phyloP scores from a whole-genome alignment of 2,113 vertebrate species.

The Pelmatolapia mariae region DNA sequence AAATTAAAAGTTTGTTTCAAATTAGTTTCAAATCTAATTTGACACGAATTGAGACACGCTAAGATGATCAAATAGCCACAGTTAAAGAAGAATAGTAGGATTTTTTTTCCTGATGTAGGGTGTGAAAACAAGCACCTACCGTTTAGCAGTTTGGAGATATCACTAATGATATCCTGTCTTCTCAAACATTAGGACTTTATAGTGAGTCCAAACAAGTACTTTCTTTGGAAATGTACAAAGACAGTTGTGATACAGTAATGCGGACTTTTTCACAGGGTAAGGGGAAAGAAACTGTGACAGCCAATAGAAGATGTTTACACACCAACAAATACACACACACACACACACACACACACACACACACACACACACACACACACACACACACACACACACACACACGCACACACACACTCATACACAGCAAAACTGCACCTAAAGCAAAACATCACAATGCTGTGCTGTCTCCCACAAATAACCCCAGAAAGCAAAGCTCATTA shows the following conservation, averaged over 20 bases:
- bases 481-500: not conserved
- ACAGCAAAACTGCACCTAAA: not conserved
- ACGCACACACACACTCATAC: not conserved
- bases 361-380: not conserved
- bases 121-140: not conserved
- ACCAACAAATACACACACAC: not conserved
- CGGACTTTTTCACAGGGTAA: accelerated
- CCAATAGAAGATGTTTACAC: not conserved
- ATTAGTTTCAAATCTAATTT: not conserved
- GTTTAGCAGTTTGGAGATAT: not conserved
- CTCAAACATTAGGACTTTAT: not conserved
- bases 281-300: not conserved
- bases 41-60: accelerated
- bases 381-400: not conserved
- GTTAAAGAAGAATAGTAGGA: not conserved
- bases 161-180: not conserved
- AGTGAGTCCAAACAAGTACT: not conserved
- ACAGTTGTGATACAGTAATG: not conserved
- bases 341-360: not conserved
- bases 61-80: not conserved
- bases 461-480: not conserved
- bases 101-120: not conserved
- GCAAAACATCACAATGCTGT: not conserved
- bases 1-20: not conserved
- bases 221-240: not conserved